These are phyloP conservation scores for Amphimallon solstitiale DNA, from an alignment of 2,888 invertebrate genomes.

Conservation along the genomic window DNA sequence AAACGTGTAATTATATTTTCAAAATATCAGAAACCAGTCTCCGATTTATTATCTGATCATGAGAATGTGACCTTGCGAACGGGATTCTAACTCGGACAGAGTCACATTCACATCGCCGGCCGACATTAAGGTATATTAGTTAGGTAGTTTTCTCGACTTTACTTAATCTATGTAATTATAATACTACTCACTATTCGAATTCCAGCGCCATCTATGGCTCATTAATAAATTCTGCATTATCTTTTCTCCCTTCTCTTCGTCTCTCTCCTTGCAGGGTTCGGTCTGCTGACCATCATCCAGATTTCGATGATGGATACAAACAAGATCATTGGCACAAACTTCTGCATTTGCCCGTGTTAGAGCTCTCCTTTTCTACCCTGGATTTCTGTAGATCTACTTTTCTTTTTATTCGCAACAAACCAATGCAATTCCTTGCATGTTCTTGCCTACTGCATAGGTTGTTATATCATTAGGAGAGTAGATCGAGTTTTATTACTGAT, in stretches of 20 bases:
- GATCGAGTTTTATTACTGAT: no score
- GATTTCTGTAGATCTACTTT: not conserved
- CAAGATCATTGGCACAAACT: slow-evolving; percentile 14
- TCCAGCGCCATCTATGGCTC: slow-evolving; percentile 55
- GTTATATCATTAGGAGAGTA: no score
- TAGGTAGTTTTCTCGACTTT: slow-evolving; percentile 62
- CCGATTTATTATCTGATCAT: slow-evolving; percentile 67
- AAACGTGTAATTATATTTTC: slow-evolving; percentile 63
- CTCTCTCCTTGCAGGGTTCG: no score
- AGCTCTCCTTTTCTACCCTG: not conserved
- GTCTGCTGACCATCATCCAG: slow-evolving; percentile 22
- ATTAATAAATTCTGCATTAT: slow-evolving; percentile 58
- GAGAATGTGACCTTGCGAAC: slow-evolving; percentile 54
- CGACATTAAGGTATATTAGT: slow-evolving; percentile 62
- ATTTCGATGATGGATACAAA: slow-evolving; percentile 19
- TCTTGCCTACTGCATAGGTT: no score
- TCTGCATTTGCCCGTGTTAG: not conserved
- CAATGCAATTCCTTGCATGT: no score
- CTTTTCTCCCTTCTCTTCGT: slow-evolving; percentile 3
- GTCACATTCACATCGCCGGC: slow-evolving; percentile 55
- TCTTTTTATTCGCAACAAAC: no score
- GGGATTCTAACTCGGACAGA: not conserved
- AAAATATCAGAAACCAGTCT: slow-evolving; percentile 63
- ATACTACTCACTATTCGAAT: slow-evolving; percentile 54
- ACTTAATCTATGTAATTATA: slow-evolving; percentile 62